Base-by-base conservation (phyloP, 2,797 vertebrate genomes). In the Odontamblyopus lacepedii region DNA sequence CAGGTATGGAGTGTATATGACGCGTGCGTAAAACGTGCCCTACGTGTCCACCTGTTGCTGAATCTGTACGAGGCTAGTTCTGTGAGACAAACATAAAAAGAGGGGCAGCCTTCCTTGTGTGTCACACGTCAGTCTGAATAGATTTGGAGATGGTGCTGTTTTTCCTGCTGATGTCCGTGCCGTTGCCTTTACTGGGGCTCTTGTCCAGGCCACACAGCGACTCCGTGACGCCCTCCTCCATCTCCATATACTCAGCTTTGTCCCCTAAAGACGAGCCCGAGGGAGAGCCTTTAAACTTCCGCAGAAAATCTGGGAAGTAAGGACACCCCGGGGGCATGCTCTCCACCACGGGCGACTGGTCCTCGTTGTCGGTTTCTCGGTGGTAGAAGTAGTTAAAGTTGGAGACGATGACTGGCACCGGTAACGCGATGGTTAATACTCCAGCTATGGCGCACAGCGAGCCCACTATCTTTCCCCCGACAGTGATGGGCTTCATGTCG, bases 351-450 rank as follows among this genome's bases (percentile, higher is more conserved):
- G 95, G 94, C 0, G 96, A 64, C 92, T 97, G 96, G 69, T 98
- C 97, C 50, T 99, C 97, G 16, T 97, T 99, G 67, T 99, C 98
- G 9, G 98, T 99, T 91, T 99, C 97, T 89, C 98, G 90, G 87
- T 99, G 98, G 90, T 99, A 99, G 88, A 99, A 99, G 93, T 99
- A 99, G 93, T 99, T 99, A 91, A 99, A 99, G 94, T 99, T 99
- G 92, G 98, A 99, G 85, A 99, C 98, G 78, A 99, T 99, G 89
- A 99, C 98, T 67, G 98, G 98, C 85, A 99, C 98, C 67, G 98
- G 98, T 71, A 99, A 94, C 85, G 98, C 98, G 86, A 99, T 99
- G 91, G 98, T 99, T 81, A 99, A 89, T 84, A 99, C 98, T 75
- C 98, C 98, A 0, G 98, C 98, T 69, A 99, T 99, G 85, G 98